A percentile compares a stretch with the other conserved stretches of the same genome.
These are phyloP conservation scores for Meloidogyne chitwoodi DNA, from an alignment of 1,140 invertebrate genomes.

Conservation along the genomic window DNA sequence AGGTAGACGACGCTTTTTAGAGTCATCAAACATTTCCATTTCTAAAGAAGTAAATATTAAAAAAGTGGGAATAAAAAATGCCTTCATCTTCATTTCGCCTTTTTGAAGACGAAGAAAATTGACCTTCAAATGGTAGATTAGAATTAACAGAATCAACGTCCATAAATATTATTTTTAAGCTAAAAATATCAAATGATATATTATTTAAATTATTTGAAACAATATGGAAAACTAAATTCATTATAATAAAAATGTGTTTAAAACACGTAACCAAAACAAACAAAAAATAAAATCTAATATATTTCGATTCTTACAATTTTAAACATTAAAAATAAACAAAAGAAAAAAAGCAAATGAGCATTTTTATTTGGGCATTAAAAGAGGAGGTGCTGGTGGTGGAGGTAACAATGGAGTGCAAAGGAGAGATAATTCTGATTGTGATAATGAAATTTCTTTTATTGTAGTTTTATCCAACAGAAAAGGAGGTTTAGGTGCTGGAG, in stretches of 20 bases:
- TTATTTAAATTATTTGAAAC: no score
- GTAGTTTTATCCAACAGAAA: background rate
- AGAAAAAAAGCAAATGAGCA: no score
- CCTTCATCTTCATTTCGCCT: background rate
- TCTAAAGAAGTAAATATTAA: background rate
- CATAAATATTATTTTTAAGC: background rate
- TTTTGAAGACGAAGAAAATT: constrained; percentile 6
- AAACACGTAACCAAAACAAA: no score
- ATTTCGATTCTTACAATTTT: no score
- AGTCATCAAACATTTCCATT: constrained; percentile 14
- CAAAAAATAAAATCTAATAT: no score
- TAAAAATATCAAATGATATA: background rate
- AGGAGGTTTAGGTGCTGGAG: background rate
- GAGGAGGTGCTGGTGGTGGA: constrained; percentile 10
- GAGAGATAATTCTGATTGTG: background rate
- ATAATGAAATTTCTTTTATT: background rate
- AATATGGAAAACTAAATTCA: no score
- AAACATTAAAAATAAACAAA: background rate
- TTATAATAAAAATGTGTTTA: no score
- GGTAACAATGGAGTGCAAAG: background rate
- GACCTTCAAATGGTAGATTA: background rate
- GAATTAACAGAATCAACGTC: background rate
- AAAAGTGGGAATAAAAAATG: background rate
- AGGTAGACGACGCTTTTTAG: constrained; percentile 11
- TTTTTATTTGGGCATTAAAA: background rate